Evolutionary conservation across 2,113 vertebrate genomes (phyloP).

Genomic region (Plecturocebus donacophilus): DNA sequence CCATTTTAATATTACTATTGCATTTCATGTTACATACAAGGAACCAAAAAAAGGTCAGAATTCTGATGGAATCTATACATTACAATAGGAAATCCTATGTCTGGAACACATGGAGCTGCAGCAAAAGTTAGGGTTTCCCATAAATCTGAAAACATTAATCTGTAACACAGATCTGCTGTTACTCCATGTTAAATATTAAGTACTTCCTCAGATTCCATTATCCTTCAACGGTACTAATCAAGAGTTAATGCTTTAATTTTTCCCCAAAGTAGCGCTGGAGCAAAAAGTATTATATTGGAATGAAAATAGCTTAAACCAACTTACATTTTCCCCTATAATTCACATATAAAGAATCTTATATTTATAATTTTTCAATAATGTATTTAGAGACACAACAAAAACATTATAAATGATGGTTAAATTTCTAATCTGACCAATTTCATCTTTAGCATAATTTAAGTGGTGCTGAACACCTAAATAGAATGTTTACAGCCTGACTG

Average conservation of each 20-base stretch:
- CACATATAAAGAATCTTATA: neutral
- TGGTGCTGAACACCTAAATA: neutral
- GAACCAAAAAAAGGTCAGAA: neutral
- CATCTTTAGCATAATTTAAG: neutral
- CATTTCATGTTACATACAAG: neutral
- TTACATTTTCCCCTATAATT: slow-evolving; percentile 3
- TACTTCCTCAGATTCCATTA: neutral
- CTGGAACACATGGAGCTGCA: neutral
- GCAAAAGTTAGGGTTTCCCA: slow-evolving; percentile 24
- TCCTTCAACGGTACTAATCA: neutral
- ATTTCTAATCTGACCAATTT: slow-evolving; percentile 37
- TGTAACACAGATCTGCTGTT: neutral
- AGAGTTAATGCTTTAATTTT: slow-evolving; percentile 21
- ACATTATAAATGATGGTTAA: neutral
- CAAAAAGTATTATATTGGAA: neutral
- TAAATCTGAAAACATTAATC: neutral
- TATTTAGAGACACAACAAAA: slow-evolving; percentile 29
- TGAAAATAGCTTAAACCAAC: slow-evolving; percentile 27
- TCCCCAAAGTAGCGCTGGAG: neutral
- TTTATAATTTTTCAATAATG: neutral
- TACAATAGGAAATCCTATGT: neutral
- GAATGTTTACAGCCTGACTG: neutral
- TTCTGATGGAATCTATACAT: neutral
- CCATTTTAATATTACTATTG: neutral
- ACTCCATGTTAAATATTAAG: neutral